These are phyloP conservation scores for Paedocypris sp. DNA, from an alignment of 2,113 vertebrate species.

Conservation along the genomic window DNA sequence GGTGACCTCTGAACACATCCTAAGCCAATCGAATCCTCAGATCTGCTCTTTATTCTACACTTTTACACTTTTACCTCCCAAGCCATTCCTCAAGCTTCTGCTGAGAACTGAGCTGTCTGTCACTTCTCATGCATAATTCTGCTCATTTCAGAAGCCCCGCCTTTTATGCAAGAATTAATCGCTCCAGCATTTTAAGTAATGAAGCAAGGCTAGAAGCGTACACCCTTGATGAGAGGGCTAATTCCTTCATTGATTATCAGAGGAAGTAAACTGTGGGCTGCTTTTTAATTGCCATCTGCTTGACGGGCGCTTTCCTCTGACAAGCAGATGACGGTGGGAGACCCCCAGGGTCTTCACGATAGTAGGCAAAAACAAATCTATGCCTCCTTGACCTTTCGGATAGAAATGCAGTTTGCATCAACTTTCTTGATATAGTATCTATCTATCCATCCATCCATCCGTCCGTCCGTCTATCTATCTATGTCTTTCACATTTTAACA, in stretches of 20 bases:
- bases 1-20: background rate
- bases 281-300: slow-evolving; percentile 21
- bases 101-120: background rate
- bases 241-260: slow-evolving; percentile 10
- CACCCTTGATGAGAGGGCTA: slow-evolving; percentile 14
- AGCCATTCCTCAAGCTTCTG: background rate
- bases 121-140: background rate
- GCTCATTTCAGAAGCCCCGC: slow-evolving; percentile 2
- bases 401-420: background rate
- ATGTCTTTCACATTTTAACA: no score
- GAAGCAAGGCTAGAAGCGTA: background rate
- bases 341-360: background rate
- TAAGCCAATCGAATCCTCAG: background rate
- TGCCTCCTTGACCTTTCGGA: background rate
- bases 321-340: background rate
- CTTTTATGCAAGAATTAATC: background rate
- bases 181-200: background rate
- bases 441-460: no score
- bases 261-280: slow-evolving; percentile 5
- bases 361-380: background rate
- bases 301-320: background rate
- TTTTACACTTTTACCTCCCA: no score
- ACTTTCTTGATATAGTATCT: no score
- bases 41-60: background rate
- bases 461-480: no score